Evolutionary conservation across 1,140 invertebrate genomes (phyloP), one percentile per base, ranked within the genome.

Genomic region (Aphelinus atriplicis): DNA sequence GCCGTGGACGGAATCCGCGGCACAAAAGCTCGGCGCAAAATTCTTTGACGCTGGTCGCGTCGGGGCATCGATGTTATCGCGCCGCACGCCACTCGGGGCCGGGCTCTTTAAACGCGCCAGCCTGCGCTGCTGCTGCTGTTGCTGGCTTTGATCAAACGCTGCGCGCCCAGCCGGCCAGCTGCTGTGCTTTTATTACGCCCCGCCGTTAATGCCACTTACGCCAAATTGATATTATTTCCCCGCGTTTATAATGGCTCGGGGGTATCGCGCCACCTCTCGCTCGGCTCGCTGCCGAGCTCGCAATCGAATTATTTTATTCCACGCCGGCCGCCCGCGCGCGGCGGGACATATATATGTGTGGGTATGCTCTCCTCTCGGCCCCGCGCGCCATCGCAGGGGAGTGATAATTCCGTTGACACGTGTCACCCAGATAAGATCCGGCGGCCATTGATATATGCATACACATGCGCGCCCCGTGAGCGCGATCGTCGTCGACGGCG

Each of bases 161-260:
- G 26, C 26, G 26, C 26, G 26, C 70, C 69, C 79, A 75, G 75
- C 79, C 81, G 75, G 71, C 78, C 78, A 26, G 26, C 75, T 71
- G 66, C 63, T 69, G 50, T 57, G 65, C 56, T 68, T 64, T 67
- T 74, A 63, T 60, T 71, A 64, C 73, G 77, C 57, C 72, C 77
- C 79, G 79, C 79, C 76, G 67, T 79, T 79, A 78, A 73, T 78
- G 70, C 65, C 77, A 69, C 53, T 61, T 53, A 65, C 68, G 74
- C 55, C 26, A 48, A 67, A 48, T 48, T 64, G 47, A 64, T 71
- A 64, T n/a, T 57, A 64, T 63, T 56, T 64, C 4, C 46, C 60
- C 58, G 6, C 5, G 5, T 7, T 3, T 62, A 62, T 62, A 62
- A 45, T 45, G 42, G 26, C 26, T 26, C 10, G 53, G 53, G 53